Conservation (phyloP, 2,113 vertebrate species). For the Herpetotheres cachinnans region DNA sequence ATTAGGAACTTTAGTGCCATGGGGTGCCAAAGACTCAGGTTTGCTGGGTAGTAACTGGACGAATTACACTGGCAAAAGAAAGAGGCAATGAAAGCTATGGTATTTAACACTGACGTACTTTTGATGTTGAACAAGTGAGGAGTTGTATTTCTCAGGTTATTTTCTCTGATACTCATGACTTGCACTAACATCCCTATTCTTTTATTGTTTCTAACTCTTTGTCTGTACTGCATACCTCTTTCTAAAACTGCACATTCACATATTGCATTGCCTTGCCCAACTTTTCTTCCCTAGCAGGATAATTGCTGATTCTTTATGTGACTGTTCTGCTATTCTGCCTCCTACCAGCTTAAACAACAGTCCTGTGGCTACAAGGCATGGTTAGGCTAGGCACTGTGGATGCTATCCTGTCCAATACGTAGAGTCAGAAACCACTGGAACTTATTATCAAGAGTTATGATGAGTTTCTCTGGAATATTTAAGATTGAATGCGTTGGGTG, state of each 20-base stretch:
- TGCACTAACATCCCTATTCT: background rate
- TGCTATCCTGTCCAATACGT: rapidly evolving
- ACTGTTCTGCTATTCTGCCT: background rate
- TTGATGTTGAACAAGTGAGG: background rate
- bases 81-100: background rate
- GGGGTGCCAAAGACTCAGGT: background rate
- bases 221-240: background rate
- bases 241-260: background rate
- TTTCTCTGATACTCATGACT: background rate
- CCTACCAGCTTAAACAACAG: background rate
- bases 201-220: background rate
- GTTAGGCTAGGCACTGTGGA: background rate
- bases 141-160: background rate
- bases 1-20: background rate
- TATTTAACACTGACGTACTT: background rate
- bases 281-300: background rate
- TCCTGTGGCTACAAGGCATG: background rate
- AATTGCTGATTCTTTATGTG: background rate
- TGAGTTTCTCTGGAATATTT: background rate
- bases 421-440: background rate
- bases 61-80: background rate
- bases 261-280: background rate
- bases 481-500: background rate
- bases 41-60: background rate
- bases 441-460: background rate